Percentiles rank a stretch among this genome's conserved stretches.
phyloP scores from a whole-genome alignment of 2,113 vertebrate genomes.

The Typhlomys cinereus region DNA sequence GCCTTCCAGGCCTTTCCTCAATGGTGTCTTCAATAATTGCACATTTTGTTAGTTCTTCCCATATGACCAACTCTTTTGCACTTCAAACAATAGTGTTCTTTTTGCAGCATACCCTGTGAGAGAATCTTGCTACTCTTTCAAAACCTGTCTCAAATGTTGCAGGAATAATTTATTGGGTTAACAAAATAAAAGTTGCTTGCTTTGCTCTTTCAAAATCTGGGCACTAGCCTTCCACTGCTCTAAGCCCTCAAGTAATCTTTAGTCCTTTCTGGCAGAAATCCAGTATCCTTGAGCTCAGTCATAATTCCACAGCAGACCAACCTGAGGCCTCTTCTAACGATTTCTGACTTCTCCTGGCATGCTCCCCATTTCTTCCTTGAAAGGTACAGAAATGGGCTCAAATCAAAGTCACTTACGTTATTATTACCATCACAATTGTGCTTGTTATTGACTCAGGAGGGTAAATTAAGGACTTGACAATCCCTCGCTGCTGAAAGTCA shows the following conservation, averaged over 20 bases:
- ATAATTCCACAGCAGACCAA: background rate
- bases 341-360: background rate
- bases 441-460: background rate
- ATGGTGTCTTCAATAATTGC: background rate
- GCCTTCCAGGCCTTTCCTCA: background rate
- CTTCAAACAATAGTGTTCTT: background rate
- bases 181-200: constrained; percentile 4
- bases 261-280: background rate
- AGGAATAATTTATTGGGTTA: background rate
- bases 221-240: background rate
- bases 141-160: background rate
- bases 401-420: background rate
- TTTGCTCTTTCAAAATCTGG: background rate
- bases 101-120: background rate
- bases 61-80: background rate
- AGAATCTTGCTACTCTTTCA: background rate
- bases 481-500: background rate
- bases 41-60: background rate
- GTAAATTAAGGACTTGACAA: background rate
- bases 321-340: background rate
- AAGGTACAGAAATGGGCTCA: background rate
- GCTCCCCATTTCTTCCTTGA: background rate
- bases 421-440: background rate
- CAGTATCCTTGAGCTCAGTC: background rate
- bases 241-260: background rate